Percentiles rank a stretch among this genome's conserved stretches.
phyloP scores from a whole-genome alignment of 2,888 invertebrate species.

The Allacma fusca region DNA sequence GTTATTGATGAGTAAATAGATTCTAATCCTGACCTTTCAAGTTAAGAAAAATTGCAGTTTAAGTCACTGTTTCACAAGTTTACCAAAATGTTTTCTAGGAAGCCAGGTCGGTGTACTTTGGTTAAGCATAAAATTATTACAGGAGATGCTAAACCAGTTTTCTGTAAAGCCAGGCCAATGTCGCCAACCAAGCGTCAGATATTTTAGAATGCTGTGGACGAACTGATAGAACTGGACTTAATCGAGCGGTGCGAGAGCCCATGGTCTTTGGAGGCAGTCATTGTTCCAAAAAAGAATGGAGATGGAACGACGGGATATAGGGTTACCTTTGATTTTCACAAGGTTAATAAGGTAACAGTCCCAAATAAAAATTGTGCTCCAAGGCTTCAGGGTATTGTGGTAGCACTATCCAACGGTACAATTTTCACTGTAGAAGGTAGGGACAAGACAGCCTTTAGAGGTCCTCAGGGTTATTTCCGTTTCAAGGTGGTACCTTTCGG shows the following conservation, averaged over 20 bases:
- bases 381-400: no score
- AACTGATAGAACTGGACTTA: no score
- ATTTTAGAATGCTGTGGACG: no score
- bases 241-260: no score
- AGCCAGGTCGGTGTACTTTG: no score
- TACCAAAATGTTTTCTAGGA: not conserved
- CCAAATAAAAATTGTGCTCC: no score
- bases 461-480: slow-evolving; percentile 62
- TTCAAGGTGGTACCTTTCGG: slow-evolving; percentile 62
- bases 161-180: slow-evolving; percentile 44
- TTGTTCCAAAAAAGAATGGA: no score
- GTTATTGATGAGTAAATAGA: no score
- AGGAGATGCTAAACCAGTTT: slow-evolving; percentile 36
- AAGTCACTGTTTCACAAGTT: not conserved
- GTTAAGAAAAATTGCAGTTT: not conserved
- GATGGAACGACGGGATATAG: slow-evolving; percentile 50
- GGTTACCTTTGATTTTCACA: slow-evolving; percentile 62
- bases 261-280: no score
- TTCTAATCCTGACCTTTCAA: not conserved
- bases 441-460: slow-evolving; percentile 62
- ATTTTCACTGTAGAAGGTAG: no score
- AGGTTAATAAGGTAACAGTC: slow-evolving; percentile 62
- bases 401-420: no score
- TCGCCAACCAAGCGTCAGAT: slow-evolving; percentile 55
- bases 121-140: slow-evolving; percentile 46